phyloP scores from a whole-genome alignment of 2,113 vertebrate species.

The Psophia crepitans region DNA sequence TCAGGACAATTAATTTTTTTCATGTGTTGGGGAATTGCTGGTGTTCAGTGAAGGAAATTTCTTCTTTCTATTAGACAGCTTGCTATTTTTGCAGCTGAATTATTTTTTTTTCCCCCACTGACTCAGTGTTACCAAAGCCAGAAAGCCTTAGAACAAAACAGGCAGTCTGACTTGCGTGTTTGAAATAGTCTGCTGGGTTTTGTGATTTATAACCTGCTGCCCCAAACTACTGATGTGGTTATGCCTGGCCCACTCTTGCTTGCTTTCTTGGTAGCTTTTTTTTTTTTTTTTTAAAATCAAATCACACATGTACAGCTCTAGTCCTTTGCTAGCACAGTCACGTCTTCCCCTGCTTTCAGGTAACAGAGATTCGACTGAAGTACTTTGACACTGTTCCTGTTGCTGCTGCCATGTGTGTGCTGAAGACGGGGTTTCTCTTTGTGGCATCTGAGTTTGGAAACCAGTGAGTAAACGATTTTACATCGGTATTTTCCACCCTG shows the following conservation, averaged over 20 bases:
- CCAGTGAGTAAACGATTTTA: conserved; percentile 83
- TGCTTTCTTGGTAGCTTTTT: not conserved
- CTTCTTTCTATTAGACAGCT: not conserved
- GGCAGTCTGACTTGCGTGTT: not conserved
- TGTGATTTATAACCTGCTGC: not conserved
- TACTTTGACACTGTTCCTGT: conserved; percentile 98
- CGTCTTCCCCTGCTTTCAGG: conserved; percentile 68
- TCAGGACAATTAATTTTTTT: not conserved
- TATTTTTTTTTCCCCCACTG: not conserved
- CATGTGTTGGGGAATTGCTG: not conserved
- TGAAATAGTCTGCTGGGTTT: not conserved
- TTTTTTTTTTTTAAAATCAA: too few relatives aligned
- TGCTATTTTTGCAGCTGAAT: not conserved
- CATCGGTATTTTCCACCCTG: not conserved
- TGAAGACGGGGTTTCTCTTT: conserved; percentile 98
- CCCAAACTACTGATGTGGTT: not conserved
- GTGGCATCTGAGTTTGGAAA: conserved; percentile 98
- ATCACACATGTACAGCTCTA: not conserved
- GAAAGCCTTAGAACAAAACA: not conserved
- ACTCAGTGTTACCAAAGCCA: not conserved
- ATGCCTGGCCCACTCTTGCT: not conserved
- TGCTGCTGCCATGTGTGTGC: conserved; percentile 94
- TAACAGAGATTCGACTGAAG: conserved; percentile 96
- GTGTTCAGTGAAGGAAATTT: not conserved
- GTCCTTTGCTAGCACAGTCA: not conserved